A percentile compares a stretch with the other conserved stretches of the same genome.
Evolutionary conservation across 1,140 invertebrate species (phyloP).

Genomic region (Neuroterus valhalla): DNA sequence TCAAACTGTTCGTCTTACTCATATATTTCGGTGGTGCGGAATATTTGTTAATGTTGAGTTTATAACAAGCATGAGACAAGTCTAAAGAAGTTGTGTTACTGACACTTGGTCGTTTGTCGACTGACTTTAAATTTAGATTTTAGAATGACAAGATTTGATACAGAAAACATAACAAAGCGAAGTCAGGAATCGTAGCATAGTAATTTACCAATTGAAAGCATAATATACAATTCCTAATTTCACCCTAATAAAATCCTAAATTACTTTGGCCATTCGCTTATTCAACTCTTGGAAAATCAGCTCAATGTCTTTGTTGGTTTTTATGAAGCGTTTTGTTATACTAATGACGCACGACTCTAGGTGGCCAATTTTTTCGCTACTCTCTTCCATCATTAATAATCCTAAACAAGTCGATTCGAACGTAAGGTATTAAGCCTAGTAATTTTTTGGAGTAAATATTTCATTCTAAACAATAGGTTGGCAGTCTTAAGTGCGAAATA

Average conservation of each 20-base stretch:
- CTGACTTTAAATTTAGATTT: conserved; percentile 49
- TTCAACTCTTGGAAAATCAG: conserved; percentile 39
- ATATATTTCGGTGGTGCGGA: conserved; percentile 36
- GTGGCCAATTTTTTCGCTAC: conserved; percentile 53
- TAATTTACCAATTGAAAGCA: conserved; percentile 26
- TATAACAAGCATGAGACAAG: background rate
- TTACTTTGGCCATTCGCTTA: conserved; percentile 56
- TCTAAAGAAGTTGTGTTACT: background rate
- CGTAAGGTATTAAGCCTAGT: conserved; percentile 16
- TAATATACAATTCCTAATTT: conserved; percentile 45
- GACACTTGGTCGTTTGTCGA: conserved; percentile 26
- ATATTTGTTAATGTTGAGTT: conserved; percentile 29
- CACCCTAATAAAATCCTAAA: conserved; percentile 45
- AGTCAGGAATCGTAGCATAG: conserved; percentile 48
- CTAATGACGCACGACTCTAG: conserved; percentile 36
- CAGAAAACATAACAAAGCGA: conserved; percentile 53
- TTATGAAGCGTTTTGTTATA: conserved; percentile 13
- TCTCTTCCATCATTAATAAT: conserved; percentile 2
- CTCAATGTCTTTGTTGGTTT: conserved; percentile 10
- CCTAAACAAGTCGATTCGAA: conserved; percentile 1
- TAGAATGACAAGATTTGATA: conserved; percentile 42
- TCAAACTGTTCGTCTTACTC: conserved; percentile 14
- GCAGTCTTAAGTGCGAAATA: background rate
- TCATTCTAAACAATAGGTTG: background rate
- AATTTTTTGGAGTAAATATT: conserved; percentile 14